Evolutionary conservation across 2,113 vertebrate genomes (phyloP), one percentile per base, ranked within the genome.

Genomic region (Microcebus tavaratra): DNA sequence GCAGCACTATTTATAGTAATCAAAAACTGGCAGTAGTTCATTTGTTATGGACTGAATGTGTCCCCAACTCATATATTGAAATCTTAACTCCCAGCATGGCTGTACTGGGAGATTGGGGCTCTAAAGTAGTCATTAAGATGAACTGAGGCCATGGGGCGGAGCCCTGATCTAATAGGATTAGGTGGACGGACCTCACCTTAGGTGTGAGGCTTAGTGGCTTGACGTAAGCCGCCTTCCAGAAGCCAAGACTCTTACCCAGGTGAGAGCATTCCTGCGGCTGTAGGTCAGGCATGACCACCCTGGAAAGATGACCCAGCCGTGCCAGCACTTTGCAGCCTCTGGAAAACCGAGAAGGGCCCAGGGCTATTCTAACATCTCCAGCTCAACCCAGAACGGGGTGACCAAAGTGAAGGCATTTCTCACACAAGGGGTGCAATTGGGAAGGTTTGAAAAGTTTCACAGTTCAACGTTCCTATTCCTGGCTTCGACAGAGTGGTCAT

Each of bases 341-440:
- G 42, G 20, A 57, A 67, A 81, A 14, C 6, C 8, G 4, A 15
- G 39, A 27, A 6, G 6, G 42, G n/a, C 50, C 13, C 50, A 12
- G 9, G 10, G 78, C 20, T 75, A 20, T 13, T 63, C 72, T 31
- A 39, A 13, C 10, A 7, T 39, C 34, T 81, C 65, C 8, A 68
- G 57, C 48, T 4, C 2, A 17, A 92, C 10, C 36, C 55, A 76
- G 50, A 61, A 42, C 0, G 12, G 8, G 67, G 61, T 1, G 36
- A 25, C 20, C 8, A 10, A 15, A 50, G 8, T 10, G 17, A 68
- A 48, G 63, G 36, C 6, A 8, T 36, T 59, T 53, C 70, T 57
- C 0, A 13, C 25, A 13, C 1, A 6, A 25, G 27, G 55, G 65
- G 7, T 3, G 15, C 21, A 4, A 10, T 2, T 48, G 23, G 11